Percentiles rank a stretch among this genome's conserved stretches.
phyloP scores from a whole-genome alignment of 2,797 vertebrate genomes.

The Myotis planiceps region DNA sequence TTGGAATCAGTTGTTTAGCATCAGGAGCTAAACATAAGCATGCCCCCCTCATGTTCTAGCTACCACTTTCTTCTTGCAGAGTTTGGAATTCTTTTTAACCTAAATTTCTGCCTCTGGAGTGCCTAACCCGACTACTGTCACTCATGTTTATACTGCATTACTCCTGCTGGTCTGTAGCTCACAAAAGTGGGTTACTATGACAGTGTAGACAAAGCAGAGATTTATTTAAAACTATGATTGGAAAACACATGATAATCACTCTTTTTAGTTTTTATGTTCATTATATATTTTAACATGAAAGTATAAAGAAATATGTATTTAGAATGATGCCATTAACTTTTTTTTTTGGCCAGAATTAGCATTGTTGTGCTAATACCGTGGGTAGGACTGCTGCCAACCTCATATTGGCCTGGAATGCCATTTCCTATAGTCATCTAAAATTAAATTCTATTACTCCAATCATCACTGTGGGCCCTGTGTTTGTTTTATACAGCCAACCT shows the following conservation, averaged over 20 bases:
- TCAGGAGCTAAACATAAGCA: neutral
- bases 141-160: neutral
- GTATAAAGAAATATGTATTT: neutral
- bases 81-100: neutral
- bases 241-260: neutral
- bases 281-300: neutral
- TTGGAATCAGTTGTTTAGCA: neutral
- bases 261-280: neutral
- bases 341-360: neutral
- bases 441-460: conserved; percentile 19
- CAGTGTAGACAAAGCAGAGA: neutral
- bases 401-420: neutral
- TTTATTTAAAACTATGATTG: neutral
- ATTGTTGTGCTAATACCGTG: neutral
- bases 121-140: neutral
- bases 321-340: neutral
- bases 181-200: neutral
- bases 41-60: neutral
- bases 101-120: neutral
- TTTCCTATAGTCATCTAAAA: conserved; percentile 37
- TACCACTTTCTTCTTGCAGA: neutral
- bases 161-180: neutral
- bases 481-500: conserved; percentile 60
- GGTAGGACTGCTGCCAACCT: neutral
- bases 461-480: conserved; percentile 38